Conservation (phyloP, 2,797 vertebrate species). For the Rhinichthys osculus region DNA sequence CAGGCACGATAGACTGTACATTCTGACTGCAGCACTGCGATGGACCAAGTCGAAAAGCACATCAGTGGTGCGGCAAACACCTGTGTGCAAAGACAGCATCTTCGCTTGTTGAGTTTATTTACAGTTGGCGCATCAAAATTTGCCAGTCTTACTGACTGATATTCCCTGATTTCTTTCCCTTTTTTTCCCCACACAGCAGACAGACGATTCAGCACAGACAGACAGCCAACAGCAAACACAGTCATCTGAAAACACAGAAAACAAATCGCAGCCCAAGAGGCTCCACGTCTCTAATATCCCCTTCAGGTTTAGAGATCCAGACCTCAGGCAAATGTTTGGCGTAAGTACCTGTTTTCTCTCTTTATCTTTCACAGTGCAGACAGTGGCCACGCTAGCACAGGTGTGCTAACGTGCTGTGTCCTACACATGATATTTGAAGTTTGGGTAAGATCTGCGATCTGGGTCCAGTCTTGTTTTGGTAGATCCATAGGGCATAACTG, state of each 20-base stretch:
- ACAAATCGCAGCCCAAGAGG: slow-evolving; percentile 94
- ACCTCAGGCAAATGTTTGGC: slow-evolving; percentile 98
- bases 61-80: not conserved
- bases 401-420: too few relatives aligned
- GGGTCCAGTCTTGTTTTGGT: not conserved
- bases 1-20: slow-evolving; percentile 22
- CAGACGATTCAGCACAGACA: slow-evolving; percentile 91
- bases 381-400: not conserved
- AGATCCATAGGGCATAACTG: not conserved
- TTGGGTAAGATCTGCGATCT: not conserved
- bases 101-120: not conserved
- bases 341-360: slow-evolving; percentile 78
- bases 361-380: not conserved
- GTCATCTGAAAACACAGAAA: slow-evolving; percentile 91
- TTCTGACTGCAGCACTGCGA: not conserved
- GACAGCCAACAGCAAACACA: slow-evolving; percentile 91
- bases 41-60: not conserved
- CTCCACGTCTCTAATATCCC: slow-evolving; percentile 98
- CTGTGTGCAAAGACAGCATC: slow-evolving; percentile 17
- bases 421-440: not conserved
- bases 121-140: not conserved
- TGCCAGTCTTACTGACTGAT: not conserved
- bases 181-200: slow-evolving; percentile 80
- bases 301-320: slow-evolving; percentile 95
- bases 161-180: not conserved